phyloP scores from a whole-genome alignment of 53 echinoderm and acorn worm species.

The Patiria pectinifera region DNA sequence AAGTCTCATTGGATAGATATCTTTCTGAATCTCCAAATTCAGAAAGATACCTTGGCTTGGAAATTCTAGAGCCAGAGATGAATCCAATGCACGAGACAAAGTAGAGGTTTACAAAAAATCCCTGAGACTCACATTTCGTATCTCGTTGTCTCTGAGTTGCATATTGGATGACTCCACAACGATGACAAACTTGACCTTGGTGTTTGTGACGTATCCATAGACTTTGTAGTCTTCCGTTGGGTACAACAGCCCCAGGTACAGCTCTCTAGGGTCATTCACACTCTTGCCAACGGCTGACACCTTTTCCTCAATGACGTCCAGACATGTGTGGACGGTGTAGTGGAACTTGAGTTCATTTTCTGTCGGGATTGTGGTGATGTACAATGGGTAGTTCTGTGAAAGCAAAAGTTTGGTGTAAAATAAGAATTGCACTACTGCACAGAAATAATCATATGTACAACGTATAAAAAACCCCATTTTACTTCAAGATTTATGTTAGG shows the following conservation, averaged over 20 bases:
- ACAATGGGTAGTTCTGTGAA: conserved; percentile 92
- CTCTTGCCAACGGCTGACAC: conserved; percentile 90
- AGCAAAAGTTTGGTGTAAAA: neutral
- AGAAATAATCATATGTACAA: too few relatives aligned
- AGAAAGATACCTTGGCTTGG: neutral
- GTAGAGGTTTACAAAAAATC: neutral
- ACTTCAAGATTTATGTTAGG: too few relatives aligned
- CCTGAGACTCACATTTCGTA: conserved; percentile 86
- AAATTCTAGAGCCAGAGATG: too few relatives aligned
- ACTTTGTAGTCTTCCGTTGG: conserved; percentile 99
- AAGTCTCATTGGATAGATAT: neutral
- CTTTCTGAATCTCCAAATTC: neutral
- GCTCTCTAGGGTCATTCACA: conserved; percentile 87
- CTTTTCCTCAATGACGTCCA: conserved; percentile 97
- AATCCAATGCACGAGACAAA: neutral
- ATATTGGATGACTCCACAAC: conserved; percentile 98
- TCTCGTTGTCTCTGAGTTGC: conserved; percentile 97
- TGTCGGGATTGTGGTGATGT: conserved; percentile 92
- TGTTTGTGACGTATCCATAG: conserved; percentile 98
- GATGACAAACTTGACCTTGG: conserved; percentile 98
- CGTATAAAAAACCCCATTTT: too few relatives aligned
- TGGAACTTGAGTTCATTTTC: conserved; percentile 99
- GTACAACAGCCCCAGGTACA: conserved; percentile 94
- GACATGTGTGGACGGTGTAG: conserved; percentile 97
- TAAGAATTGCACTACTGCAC: too few relatives aligned